Percentiles rank a stretch among this genome's conserved stretches.
phyloP scores from a whole-genome alignment of 2,113 vertebrate genomes.

The Corapipo altera region DNA sequence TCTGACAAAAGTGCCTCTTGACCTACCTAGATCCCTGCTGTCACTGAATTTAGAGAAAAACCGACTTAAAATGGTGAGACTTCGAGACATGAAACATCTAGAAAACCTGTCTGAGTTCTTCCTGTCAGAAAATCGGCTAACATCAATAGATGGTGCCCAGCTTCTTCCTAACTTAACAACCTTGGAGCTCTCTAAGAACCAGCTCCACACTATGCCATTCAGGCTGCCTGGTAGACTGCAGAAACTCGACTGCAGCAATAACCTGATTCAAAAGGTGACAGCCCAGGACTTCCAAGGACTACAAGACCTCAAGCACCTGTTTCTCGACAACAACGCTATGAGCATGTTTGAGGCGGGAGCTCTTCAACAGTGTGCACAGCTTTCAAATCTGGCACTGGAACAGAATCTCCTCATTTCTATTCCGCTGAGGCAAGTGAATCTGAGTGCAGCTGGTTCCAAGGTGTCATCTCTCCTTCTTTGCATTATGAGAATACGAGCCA shows the following conservation, averaged over 20 bases:
- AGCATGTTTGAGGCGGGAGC: conserved; percentile 75
- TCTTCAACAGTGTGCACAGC: conserved; percentile 73
- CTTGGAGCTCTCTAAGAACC: conserved; percentile 79
- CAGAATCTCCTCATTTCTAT: conserved; percentile 80
- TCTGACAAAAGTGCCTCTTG: conserved; percentile 72
- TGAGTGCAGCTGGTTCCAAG: not conserved
- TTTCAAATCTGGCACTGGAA: conserved; percentile 81
- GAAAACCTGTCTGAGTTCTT: conserved; percentile 77
- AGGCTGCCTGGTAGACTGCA: conserved; percentile 73
- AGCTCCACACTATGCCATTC: conserved; percentile 71
- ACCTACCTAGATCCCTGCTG: conserved; percentile 76
- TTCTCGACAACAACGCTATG: conserved; percentile 81
- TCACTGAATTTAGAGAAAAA: conserved; percentile 82
- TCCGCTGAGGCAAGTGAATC: conserved; percentile 73
- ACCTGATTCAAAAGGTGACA: conserved; percentile 76
- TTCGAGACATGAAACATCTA: conserved; percentile 75
- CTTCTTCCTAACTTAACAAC: conserved; percentile 75
- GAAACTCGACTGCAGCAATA: conserved; percentile 82
- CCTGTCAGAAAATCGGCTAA: conserved; percentile 78
- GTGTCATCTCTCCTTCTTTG: not conserved
- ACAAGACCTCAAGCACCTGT: conserved; percentile 79
- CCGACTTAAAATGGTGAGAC: conserved; percentile 70
- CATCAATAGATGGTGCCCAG: conserved; percentile 76
- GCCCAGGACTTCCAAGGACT: conserved; percentile 74
- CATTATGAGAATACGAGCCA: not conserved